Evolutionary conservation across 2,113 vertebrate species (phyloP).

Genomic region (Triplophysa tibetana): DNA sequence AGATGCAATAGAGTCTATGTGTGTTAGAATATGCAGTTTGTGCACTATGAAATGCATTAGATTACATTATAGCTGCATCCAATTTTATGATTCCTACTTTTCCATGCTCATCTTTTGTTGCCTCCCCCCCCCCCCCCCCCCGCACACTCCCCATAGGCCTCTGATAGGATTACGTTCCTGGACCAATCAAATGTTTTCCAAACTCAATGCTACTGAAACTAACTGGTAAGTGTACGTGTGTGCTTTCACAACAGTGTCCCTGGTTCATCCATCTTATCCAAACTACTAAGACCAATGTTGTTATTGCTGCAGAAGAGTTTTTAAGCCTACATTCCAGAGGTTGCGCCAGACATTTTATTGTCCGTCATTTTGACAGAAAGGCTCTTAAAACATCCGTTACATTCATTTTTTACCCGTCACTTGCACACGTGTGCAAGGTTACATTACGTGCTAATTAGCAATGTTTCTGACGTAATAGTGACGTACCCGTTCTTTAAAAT

Average conservation of each 20-base stretch:
- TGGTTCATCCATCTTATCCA: neutral
- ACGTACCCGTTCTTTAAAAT: too few species aligned
- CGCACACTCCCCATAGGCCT: conserved; percentile 33
- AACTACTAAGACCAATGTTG: conserved; percentile 3
- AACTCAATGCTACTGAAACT: conserved; percentile 7
- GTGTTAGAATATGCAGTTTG: too few species aligned
- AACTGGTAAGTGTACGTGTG: conserved; percentile 3
- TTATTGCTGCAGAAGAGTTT: neutral
- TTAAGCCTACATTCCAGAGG: too few species aligned
- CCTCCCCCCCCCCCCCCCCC: conserved; percentile 1
- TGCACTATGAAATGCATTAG: too few species aligned
- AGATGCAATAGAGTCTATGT: too few species aligned
- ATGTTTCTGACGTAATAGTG: too few species aligned
- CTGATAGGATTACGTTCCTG: conserved; percentile 49
- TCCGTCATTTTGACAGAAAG: too few species aligned
- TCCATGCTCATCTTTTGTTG: neutral
- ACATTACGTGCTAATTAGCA: too few species aligned
- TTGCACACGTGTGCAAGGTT: too few species aligned
- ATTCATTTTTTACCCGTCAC: too few species aligned
- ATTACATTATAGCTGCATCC: conserved; percentile 34
- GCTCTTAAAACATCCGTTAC: too few species aligned
- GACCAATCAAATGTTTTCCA: conserved; percentile 40
- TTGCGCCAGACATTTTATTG: too few species aligned
- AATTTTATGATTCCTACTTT: conserved; percentile 44
- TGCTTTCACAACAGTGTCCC: conserved; percentile 19